Base-by-base conservation (phyloP, 2,888 invertebrate species). In the Petrolisthes cinctipes region DNA sequence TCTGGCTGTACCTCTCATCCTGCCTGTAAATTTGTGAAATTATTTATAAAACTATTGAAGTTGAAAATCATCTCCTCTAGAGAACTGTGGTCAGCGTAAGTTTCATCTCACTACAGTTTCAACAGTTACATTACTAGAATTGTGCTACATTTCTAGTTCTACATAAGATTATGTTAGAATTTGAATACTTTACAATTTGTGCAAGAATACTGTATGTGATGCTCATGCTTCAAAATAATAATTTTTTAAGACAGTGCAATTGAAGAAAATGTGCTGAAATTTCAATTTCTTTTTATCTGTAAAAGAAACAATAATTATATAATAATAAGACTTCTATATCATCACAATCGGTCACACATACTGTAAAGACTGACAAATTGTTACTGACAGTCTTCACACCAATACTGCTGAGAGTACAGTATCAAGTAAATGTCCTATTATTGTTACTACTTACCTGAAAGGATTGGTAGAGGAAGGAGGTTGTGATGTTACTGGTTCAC, bases 381-480 rank as follows among this genome's bases (percentile, higher is more conserved):
- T 37, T 37, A 37, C 37, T 37, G 37, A 37, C 37, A 37, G 37
- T 37, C 37, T 37, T 37, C 2, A 37, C 37, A 37, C 37, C 37
- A 37, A 37, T 37, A 37, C 37, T 37, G 37, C 37, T 1, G 37
- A 37, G 37, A 37, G 37, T 37, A 37, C 37, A 37, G 37, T 37
- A 37, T 37, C 37, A 37, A 37, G 37, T 37, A 37, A 37, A 37
- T 37, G 37, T 37, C 37, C 37, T 37, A 37, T 37, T 37, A 37
- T 37, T 37, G 37, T 37, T 37, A 37, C 3, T 9, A 61, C 66
- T 61, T 87, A 87, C 87, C 87, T 83, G 87, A 87, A 87, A 17
- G 87, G 87, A 68, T 87, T 87, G 53, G 87, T 87, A 37, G 87
- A 87, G 7, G 86, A 53, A 6, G 86, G 86, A 57, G 87, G 87